A percentile compares a stretch with the other conserved stretches of the same genome.
Conservation (phyloP, 2,797 vertebrate genomes). For the Parauchenoglanis punctatus region DNA sequence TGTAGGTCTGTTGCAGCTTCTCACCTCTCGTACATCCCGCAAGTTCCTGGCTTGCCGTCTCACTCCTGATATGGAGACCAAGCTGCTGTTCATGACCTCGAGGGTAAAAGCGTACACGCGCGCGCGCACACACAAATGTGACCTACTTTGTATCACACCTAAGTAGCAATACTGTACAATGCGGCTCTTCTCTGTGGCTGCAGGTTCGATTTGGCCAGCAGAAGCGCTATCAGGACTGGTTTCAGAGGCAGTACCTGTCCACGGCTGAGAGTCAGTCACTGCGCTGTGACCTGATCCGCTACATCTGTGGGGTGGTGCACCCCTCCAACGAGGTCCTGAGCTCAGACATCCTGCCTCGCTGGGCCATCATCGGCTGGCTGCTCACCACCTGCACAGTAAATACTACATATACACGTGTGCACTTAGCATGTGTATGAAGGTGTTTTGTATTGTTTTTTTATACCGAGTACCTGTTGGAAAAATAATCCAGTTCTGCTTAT, state of each 20-base stretch:
- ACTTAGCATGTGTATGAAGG: not conserved
- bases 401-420: not conserved
- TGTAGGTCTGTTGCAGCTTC: conserved; percentile 89
- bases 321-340: conserved; percentile 96
- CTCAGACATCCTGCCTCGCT: conserved; percentile 93
- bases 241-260: conserved; percentile 93
- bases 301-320: conserved; percentile 96
- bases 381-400: conserved; percentile 94
- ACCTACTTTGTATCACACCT: not conserved
- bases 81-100: conserved; percentile 96
- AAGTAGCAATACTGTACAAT: not conserved
- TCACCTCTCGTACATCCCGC: conserved; percentile 90
- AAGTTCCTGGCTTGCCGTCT: conserved; percentile 96
- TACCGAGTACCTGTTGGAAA: no score
- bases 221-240: conserved; percentile 98
- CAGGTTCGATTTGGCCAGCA: conserved; percentile 96
- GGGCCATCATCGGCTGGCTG: conserved; percentile 98
- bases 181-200: not conserved
- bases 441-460: not conserved
- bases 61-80: conserved; percentile 97
- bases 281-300: conserved; percentile 94
- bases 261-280: conserved; percentile 93
- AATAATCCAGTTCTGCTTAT: no score
- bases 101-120: conserved; percentile 74
- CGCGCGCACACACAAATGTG: not conserved